These are phyloP conservation scores for Gymnoscelis rufifasciata DNA, from an alignment of 2,888 invertebrate species.

Conservation along the genomic window DNA sequence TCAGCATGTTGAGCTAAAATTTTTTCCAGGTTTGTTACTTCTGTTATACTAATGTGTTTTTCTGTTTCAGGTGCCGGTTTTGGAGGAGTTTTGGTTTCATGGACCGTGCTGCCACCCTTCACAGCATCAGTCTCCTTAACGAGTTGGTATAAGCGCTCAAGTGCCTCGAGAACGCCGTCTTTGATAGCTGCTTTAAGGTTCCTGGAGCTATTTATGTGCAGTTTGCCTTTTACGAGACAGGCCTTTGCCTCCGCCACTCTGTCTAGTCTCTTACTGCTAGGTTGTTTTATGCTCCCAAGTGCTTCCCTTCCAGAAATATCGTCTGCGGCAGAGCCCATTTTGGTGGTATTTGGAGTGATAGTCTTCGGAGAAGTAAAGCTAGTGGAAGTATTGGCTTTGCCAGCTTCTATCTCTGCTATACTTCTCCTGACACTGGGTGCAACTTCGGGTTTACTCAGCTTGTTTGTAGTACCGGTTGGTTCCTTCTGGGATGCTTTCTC, in stretches of 20 bases:
- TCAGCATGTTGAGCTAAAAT: background rate
- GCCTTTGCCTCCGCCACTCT: constrained; percentile 1
- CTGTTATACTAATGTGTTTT: background rate
- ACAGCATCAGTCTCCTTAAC: background rate
- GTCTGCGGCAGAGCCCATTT: background rate
- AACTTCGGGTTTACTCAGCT: too few species aligned
- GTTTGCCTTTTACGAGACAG: background rate
- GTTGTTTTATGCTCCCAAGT: too few species aligned
- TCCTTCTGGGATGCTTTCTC: too few species aligned
- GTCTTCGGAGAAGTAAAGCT: too few species aligned
- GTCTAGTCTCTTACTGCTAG: background rate
- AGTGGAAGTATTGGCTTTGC: too few species aligned
- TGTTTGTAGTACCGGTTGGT: too few species aligned
- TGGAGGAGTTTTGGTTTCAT: too few species aligned
- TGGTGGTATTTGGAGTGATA: background rate
- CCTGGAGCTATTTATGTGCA: background rate
- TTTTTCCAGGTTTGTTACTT: background rate
- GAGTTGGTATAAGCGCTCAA: background rate
- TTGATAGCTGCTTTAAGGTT: background rate
- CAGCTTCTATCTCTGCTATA: too few species aligned
- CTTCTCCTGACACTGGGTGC: too few species aligned
- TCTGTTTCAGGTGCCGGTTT: background rate
- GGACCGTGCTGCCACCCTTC: background rate
- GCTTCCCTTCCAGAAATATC: too few species aligned
- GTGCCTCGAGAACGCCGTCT: background rate